Conservation (phyloP, 2,888 invertebrate genomes). For the Scaeva pyrastri region DNA sequence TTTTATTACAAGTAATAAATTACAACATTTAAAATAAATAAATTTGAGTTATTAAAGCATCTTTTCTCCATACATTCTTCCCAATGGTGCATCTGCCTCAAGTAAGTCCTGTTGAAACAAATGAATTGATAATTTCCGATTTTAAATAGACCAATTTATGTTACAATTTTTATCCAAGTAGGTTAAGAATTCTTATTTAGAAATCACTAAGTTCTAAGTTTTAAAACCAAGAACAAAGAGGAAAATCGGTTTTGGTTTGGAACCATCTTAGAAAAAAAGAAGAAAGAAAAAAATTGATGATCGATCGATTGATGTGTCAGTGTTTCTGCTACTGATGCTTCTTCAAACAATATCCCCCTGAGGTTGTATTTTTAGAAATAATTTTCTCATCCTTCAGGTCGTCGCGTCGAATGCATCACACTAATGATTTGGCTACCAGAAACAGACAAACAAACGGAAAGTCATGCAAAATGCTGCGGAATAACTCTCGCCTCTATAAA, state of each 20-base stretch:
- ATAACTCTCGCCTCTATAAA: slow-evolving; percentile 49
- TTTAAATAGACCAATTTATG: no score
- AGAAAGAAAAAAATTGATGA: slow-evolving; percentile 12
- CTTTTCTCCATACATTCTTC: no score
- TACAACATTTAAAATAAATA: no score
- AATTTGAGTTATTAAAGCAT: no score
- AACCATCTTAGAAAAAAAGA: background rate
- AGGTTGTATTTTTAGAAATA: slow-evolving; percentile 59
- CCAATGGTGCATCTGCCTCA: no score
- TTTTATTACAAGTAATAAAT: no score
- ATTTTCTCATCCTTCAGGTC: slow-evolving; percentile 71
- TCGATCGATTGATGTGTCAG: slow-evolving; percentile 71
- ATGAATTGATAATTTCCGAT: no score
- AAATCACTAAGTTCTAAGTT: no score
- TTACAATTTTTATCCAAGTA: no score
- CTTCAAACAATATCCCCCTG: slow-evolving; percentile 38
- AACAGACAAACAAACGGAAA: slow-evolving; percentile 55
- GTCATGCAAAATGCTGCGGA: slow-evolving; percentile 66
- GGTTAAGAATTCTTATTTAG: no score
- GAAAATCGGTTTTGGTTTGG: background rate
- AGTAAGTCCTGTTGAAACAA: no score
- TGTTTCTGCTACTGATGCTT: slow-evolving; percentile 56
- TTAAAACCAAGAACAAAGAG: no score
- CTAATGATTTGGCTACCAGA: slow-evolving; percentile 75
- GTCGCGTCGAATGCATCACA: slow-evolving; percentile 61